Percentiles rank a stretch among this genome's conserved stretches.
Evolutionary conservation across 2,113 vertebrate genomes (phyloP).

Genomic region (Apeltes quadracus): DNA sequence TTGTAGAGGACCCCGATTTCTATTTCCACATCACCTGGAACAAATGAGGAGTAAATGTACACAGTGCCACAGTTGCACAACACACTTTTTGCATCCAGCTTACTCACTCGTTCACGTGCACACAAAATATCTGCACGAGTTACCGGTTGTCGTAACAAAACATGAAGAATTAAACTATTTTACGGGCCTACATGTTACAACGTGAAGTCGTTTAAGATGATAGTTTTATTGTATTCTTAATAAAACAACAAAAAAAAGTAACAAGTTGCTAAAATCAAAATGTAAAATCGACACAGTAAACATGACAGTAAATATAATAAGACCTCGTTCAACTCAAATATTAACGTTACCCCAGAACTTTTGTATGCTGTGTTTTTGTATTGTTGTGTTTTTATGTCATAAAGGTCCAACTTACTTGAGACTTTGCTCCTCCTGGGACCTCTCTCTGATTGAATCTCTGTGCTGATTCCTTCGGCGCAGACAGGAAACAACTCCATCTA

Average conservation of each 20-base stretch:
- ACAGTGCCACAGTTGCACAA: not conserved
- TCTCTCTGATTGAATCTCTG: constrained; percentile 34
- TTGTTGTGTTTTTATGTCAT: not conserved
- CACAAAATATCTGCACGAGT: not conserved
- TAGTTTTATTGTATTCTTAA: not conserved
- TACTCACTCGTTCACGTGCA: not conserved
- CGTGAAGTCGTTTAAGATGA: not conserved
- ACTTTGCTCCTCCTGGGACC: constrained; percentile 53
- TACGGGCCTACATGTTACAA: not conserved
- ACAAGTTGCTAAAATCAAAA: not conserved
- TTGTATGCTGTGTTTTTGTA: not conserved
- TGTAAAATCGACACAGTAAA: not conserved
- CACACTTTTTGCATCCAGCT: not conserved
- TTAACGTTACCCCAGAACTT: not conserved
- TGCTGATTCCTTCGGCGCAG: constrained; percentile 32
- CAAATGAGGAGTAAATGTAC: constrained; percentile 19
- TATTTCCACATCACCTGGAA: constrained; percentile 81
- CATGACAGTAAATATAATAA: not conserved
- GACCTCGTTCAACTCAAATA: not conserved
- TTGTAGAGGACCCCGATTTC: constrained; percentile 91
- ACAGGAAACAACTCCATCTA: constrained; percentile 64
- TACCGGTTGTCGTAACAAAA: not conserved
- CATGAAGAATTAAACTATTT: not conserved
- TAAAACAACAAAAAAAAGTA: not conserved
- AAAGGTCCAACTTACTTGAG: constrained; percentile 56